A percentile compares a stretch with the other conserved stretches of the same genome.
phyloP scores from a whole-genome alignment of 2,113 vertebrate species.

The Ascaphus truei region DNA sequence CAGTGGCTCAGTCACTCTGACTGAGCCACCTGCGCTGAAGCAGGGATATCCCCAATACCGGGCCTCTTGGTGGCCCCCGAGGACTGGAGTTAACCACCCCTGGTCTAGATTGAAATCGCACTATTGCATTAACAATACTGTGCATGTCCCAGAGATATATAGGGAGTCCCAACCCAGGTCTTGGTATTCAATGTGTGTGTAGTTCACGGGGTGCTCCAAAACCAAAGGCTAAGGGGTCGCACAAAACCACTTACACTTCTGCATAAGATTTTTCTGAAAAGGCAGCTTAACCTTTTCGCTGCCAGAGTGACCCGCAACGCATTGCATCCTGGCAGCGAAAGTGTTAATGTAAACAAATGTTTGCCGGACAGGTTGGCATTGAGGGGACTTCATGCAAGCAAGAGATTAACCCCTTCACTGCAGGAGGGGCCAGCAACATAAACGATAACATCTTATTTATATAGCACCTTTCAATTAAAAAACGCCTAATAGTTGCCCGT shows the following conservation, averaged over 20 bases:
- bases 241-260: not conserved
- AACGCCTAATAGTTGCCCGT: not conserved
- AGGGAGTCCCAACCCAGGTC: not conserved
- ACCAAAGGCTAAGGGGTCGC: not conserved
- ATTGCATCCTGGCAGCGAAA: not conserved
- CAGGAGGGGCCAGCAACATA: conserved; percentile 3
- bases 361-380: not conserved
- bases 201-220: not conserved
- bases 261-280: not conserved
- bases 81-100: too few relatives aligned
- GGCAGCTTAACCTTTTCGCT: not conserved
- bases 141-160: conserved; percentile 1
- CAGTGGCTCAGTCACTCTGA: too few relatives aligned
- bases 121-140: not conserved
- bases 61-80: too few relatives aligned
- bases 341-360: not conserved
- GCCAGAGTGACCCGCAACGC: not conserved
- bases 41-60: too few relatives aligned
- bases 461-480: conserved; percentile 27
- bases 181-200: not conserved
- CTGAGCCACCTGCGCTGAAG: too few relatives aligned
- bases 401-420: conserved; percentile 13
- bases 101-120: too few relatives aligned
- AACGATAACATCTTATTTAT: conserved; percentile 3
- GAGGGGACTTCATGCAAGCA: not conserved